These are phyloP conservation scores for Cecropterus lyciades DNA, from an alignment of 1,140 invertebrate species.

Conservation along the genomic window DNA sequence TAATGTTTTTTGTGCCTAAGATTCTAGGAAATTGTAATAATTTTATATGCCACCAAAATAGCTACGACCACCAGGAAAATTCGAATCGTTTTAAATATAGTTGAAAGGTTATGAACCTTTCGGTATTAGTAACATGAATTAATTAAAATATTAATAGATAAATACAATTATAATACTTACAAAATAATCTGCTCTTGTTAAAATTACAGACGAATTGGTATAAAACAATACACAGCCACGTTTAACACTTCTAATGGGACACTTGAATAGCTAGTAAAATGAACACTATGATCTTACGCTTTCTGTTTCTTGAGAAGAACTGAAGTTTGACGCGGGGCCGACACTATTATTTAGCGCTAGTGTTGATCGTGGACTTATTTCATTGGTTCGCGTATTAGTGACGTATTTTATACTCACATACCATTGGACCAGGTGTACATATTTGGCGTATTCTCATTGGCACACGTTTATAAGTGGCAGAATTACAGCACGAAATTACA, in stretches of 20 bases:
- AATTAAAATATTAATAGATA: not conserved
- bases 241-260: conserved; percentile 50
- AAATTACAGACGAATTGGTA: conserved; percentile 8
- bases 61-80: not conserved
- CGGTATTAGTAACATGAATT: not conserved
- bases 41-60: not conserved
- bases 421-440: conserved; percentile 66
- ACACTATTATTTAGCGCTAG: conserved; percentile 81
- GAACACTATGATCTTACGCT: conserved; percentile 43
- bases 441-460: conserved; percentile 74
- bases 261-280: conserved; percentile 50
- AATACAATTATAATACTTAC: conserved; percentile 18
- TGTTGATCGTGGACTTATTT: conserved; percentile 69
- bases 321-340: conserved; percentile 71
- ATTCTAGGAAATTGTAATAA: not conserved
- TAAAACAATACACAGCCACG: conserved; percentile 40
- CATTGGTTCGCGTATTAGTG: conserved; percentile 64
- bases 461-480: conserved; percentile 75
- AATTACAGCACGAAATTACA: conserved; percentile 35
- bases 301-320: conserved; percentile 72
- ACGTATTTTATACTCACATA: conserved; percentile 48
- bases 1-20: not conserved
- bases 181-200: conserved; percentile 6
- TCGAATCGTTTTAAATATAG: conserved; percentile 22
- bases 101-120: conserved; percentile 30